Evolutionary conservation across 35 echinoderm and acorn worm species (phyloP).

Genomic region (Heliocidaris erythrogramma): DNA sequence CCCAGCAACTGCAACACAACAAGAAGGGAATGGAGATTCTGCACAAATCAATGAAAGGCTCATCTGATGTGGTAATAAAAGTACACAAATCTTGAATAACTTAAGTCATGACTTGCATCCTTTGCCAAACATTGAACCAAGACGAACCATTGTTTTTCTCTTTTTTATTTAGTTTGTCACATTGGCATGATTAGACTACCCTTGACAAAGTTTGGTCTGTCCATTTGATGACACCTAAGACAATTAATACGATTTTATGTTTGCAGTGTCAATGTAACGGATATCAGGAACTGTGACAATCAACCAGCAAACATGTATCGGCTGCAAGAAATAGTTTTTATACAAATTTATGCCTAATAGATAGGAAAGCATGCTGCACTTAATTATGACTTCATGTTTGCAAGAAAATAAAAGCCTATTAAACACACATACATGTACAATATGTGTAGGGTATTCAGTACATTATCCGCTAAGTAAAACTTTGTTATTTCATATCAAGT

Average conservation of each 20-base stretch:
- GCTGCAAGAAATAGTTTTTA: background rate
- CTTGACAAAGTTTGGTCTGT: too few relatives aligned
- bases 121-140: too few relatives aligned
- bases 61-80: background rate
- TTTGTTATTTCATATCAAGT: background rate
- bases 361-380: background rate
- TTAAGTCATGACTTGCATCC: too few relatives aligned
- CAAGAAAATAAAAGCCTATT: background rate
- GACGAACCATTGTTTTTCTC: too few relatives aligned
- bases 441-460: background rate
- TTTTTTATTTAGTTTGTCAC: too few relatives aligned
- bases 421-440: background rate
- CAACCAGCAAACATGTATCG: background rate
- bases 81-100: background rate
- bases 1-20: background rate
- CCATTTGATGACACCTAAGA: too few relatives aligned
- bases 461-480: background rate
- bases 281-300: background rate
- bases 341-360: background rate
- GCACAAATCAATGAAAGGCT: slow-evolving; percentile 11
- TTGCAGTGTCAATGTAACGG: background rate
- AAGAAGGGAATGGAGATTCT: background rate
- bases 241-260: background rate
- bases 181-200: too few relatives aligned
- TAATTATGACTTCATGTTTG: background rate